Percentiles rank a stretch among this genome's conserved stretches.
phyloP scores from a whole-genome alignment of 1,140 invertebrate species.

The Thaumatotibia leucotreta region DNA sequence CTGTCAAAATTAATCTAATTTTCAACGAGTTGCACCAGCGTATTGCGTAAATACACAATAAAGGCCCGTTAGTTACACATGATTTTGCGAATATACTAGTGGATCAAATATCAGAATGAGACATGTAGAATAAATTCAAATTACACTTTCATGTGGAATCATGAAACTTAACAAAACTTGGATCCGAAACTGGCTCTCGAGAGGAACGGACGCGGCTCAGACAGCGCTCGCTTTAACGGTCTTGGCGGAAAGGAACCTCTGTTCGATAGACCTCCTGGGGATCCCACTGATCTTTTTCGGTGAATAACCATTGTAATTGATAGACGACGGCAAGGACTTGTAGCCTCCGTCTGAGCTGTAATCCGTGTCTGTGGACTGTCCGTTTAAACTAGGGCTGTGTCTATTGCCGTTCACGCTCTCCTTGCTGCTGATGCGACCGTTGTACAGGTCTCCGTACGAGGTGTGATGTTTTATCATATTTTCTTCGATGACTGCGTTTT shows the following conservation, averaged over 20 bases:
- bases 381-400: conserved; percentile 63
- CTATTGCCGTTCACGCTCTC: conserved; percentile 62
- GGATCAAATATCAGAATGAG: background rate
- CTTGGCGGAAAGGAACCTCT: conserved; percentile 59
- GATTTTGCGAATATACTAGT: background rate
- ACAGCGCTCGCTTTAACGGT: conserved; percentile 64
- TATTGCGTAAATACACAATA: background rate
- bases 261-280: conserved; percentile 65
- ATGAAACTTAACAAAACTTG: background rate
- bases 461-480: conserved; percentile 63
- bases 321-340: conserved; percentile 72
- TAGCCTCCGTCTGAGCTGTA: conserved; percentile 74
- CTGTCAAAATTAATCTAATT: background rate
- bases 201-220: conserved; percentile 20
- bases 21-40: background rate
- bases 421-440: conserved; percentile 60
- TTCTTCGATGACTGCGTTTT: conserved; percentile 51
- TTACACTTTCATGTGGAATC: conserved; percentile 1
- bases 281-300: conserved; percentile 73
- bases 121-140: background rate
- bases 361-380: conserved; percentile 71
- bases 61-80: background rate
- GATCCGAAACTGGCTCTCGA: background rate
- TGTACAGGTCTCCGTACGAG: conserved; percentile 67
- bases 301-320: conserved; percentile 58